These are phyloP conservation scores for Selene dorsalis DNA, from an alignment of 2,797 vertebrate genomes.

Conservation along the genomic window DNA sequence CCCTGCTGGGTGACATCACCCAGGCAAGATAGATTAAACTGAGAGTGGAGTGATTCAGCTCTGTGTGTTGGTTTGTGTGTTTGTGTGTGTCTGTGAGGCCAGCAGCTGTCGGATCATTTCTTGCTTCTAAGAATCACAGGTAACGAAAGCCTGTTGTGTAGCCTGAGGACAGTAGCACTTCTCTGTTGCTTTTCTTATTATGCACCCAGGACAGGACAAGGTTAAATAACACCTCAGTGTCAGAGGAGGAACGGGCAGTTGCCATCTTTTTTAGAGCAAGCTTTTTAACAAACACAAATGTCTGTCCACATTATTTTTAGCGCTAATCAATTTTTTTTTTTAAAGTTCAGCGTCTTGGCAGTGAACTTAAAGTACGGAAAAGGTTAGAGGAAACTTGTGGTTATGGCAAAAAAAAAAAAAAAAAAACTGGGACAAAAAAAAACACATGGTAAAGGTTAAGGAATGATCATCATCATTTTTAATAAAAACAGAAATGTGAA, in stretches of 20 bases:
- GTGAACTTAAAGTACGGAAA: neutral
- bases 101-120: slow-evolving; percentile 62
- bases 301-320: neutral
- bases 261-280: slow-evolving; percentile 35
- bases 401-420: neutral
- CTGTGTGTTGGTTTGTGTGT: slow-evolving; percentile 36
- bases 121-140: slow-evolving; percentile 62
- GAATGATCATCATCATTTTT: neutral
- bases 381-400: neutral
- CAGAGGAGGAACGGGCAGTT: slow-evolving; percentile 29
- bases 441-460: neutral
- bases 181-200: slow-evolving; percentile 46
- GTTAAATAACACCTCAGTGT: slow-evolving; percentile 55
- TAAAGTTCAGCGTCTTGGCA: neutral
- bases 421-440: neutral
- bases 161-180: slow-evolving; percentile 39
- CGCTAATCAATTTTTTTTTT: too few relatives aligned
- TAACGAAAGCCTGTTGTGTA: slow-evolving; percentile 64
- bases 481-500: neutral
- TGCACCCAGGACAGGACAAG: slow-evolving; percentile 44
- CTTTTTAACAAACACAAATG: slow-evolving; percentile 8
- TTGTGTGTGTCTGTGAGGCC: slow-evolving; percentile 29
- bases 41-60: slow-evolving; percentile 40
- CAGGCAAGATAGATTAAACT: slow-evolving; percentile 63
- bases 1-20: slow-evolving; percentile 54